Evolutionary conservation across 1,140 invertebrate species (phyloP).

Genomic region (Pogonomyrmex barbatus): DNA sequence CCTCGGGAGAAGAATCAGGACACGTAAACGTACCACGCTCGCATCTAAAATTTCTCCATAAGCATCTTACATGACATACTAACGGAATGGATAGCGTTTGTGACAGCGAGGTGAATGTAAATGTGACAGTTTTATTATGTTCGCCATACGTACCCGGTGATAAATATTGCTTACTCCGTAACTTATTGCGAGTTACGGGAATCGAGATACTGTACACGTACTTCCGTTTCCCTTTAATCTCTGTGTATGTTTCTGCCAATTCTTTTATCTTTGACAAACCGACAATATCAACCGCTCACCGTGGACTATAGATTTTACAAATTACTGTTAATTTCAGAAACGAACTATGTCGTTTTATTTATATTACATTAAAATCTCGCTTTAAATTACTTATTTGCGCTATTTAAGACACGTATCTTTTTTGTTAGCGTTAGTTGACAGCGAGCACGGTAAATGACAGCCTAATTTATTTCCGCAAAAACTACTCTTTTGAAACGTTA

Average conservation of each 20-base stretch:
- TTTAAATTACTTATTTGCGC: conserved; percentile 27
- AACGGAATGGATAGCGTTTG: conserved; percentile 23
- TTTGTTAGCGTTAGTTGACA: conserved; percentile 34
- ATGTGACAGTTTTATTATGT: conserved; percentile 30
- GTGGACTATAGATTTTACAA: conserved; percentile 2
- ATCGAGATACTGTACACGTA: neutral
- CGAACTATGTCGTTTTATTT: neutral
- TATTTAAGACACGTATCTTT: conserved; percentile 36
- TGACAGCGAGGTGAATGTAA: conserved; percentile 10
- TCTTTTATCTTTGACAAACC: conserved; percentile 7
- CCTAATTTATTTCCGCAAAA: conserved; percentile 32
- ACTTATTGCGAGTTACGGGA: conserved; percentile 7
- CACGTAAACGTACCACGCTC: neutral
- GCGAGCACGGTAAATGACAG: conserved; percentile 17
- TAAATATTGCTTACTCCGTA: conserved; percentile 40
- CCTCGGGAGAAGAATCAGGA: neutral
- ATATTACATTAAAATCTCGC: conserved; percentile 35
- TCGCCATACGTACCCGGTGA: neutral
- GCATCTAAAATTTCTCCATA: conserved; percentile 42
- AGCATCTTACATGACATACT: conserved; percentile 30
- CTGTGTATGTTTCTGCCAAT: conserved; percentile 2
- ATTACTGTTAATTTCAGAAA: conserved; percentile 20
- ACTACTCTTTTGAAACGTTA: conserved; percentile 13
- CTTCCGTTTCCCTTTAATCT: neutral
- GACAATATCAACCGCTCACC: conserved; percentile 25